Percentiles rank a stretch among this genome's conserved stretches.
Evolutionary conservation across 2,888 invertebrate species (phyloP).

Genomic region (Napeogenes sylphis): DNA sequence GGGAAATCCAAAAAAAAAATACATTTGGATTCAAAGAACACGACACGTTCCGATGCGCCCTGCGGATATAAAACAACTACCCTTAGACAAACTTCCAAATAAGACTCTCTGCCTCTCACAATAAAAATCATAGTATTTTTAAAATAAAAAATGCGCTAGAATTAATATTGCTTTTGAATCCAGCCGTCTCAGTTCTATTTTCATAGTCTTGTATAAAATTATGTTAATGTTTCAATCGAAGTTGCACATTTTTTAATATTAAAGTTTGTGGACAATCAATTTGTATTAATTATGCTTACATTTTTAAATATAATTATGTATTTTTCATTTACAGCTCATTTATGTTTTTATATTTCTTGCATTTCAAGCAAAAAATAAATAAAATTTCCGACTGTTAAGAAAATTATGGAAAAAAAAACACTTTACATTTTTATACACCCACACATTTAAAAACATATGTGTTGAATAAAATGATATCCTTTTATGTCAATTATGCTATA

Average conservation of each 20-base stretch:
- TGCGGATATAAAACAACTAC: conserved; percentile 25
- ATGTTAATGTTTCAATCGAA: conserved; percentile 48
- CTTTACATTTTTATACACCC: no score
- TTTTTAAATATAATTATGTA: background rate
- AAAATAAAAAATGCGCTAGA: conserved; percentile 23
- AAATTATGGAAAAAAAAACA: no score
- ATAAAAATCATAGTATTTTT: conserved; percentile 36
- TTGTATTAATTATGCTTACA: conserved; percentile 8
- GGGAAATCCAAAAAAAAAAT: conserved; percentile 49
- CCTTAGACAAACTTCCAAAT: background rate
- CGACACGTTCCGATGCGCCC: conserved; percentile 42
- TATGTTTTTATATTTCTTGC: no score
- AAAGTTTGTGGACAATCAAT: conserved; percentile 27
- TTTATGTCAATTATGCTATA: background rate
- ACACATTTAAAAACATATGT: background rate
- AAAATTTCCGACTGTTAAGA: no score
- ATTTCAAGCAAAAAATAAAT: no score
- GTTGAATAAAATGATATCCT: background rate
- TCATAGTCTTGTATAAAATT: conserved; percentile 59
- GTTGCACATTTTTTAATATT: conserved; percentile 30
- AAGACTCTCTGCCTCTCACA: background rate
- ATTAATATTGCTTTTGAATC: conserved; percentile 32
- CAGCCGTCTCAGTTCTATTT: conserved; percentile 50
- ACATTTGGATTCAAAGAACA: conserved; percentile 55
- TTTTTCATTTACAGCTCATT: background rate